Percentiles rank a stretch among this genome's conserved stretches.
These are phyloP conservation scores for Thereva nobilitata DNA, from an alignment of 2,888 invertebrate genomes.

Conservation along the genomic window DNA sequence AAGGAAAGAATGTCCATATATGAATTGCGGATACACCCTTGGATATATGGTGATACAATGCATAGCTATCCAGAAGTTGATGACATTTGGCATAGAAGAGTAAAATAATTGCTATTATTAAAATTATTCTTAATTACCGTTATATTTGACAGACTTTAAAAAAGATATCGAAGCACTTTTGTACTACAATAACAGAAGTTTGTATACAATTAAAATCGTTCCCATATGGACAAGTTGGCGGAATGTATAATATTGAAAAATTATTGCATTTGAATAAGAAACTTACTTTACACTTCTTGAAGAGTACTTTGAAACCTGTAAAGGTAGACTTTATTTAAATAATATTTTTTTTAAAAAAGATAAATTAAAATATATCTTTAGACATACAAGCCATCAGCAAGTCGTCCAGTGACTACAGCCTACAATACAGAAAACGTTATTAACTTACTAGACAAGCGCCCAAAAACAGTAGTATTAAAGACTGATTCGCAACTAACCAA, in stretches of 20 bases:
- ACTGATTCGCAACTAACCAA: too few relatives aligned
- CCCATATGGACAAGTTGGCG: constrained; percentile 64
- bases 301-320: not conserved
- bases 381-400: too few relatives aligned
- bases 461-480: too few relatives aligned
- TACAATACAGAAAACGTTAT: too few relatives aligned
- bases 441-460: too few relatives aligned
- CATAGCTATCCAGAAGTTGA: constrained; percentile 41
- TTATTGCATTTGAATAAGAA: constrained; percentile 35
- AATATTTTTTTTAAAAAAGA: too few relatives aligned
- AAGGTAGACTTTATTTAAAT: not conserved
- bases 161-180: constrained; percentile 61
- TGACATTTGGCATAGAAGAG: constrained; percentile 40
- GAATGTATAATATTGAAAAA: constrained; percentile 66
- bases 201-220: constrained; percentile 61
- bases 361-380: too few relatives aligned
- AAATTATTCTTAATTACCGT: not conserved
- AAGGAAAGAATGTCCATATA: constrained; percentile 43
- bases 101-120: constrained; percentile 9
- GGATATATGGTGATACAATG: constrained; percentile 41
- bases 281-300: not conserved
- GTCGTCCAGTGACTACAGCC: too few relatives aligned
- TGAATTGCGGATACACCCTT: constrained; percentile 44
- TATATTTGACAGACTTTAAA: constrained; percentile 35
- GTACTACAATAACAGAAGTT: constrained; percentile 58